Conservation (phyloP, 1,140 invertebrate genomes). For the Trachymyrmex cornetzi region DNA sequence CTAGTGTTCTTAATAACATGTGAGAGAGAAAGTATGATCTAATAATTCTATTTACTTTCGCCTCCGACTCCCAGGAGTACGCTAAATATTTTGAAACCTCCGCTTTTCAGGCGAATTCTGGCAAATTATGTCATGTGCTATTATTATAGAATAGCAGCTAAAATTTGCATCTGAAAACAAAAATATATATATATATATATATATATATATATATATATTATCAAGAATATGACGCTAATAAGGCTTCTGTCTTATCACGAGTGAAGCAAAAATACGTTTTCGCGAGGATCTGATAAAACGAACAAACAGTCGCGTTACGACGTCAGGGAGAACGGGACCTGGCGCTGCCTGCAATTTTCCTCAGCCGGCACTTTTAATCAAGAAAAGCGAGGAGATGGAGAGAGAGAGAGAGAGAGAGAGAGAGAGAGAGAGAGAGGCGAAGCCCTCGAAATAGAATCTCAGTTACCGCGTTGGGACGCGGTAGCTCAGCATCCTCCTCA, state of each 20-base stretch:
- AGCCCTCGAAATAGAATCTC: constrained; percentile 55
- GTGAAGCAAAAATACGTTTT: not conserved
- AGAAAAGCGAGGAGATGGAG: constrained; percentile 29
- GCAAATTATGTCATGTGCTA: not conserved
- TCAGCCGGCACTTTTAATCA: constrained; percentile 64
- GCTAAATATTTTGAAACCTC: not conserved
- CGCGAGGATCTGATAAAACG: constrained; percentile 37
- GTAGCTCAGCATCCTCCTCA: not conserved
- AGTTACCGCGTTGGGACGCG: constrained; percentile 45
- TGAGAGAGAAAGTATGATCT: not conserved
- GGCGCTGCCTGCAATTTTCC: constrained; percentile 49
- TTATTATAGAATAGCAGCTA: not conserved
- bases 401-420: not conserved
- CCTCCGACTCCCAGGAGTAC: not conserved
- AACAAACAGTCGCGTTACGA: constrained; percentile 34
- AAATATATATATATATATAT: not conserved
- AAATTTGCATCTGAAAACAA: constrained; percentile 4
- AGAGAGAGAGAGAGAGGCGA: constrained; percentile 1
- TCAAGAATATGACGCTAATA: not conserved
- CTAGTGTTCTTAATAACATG: not conserved
- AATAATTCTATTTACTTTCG: not conserved
- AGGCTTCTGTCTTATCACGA: constrained; percentile 10
- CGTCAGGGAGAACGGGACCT: not conserved
- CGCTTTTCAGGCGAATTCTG: no score
- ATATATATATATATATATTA: not conserved